Base-by-base conservation (phyloP, 1,140 invertebrate species). In the Lordiphosa collinella region DNA sequence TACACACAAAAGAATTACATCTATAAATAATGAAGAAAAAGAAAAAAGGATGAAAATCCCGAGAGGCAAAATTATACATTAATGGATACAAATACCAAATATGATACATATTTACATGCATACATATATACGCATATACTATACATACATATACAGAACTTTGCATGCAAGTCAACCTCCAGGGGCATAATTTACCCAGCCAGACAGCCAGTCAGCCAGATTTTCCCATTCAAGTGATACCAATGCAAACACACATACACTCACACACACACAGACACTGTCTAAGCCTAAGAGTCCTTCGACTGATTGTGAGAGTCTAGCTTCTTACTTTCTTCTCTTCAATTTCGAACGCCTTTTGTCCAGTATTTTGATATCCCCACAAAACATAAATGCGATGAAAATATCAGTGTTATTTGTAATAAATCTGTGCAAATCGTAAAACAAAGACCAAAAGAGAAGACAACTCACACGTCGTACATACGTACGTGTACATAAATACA, bases 61-160 rank as follows among this genome's bases (percentile, higher is more conserved):
- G 9, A n/a, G 9, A 34, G 51, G 48, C 61, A 60, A 47, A 60
- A 57, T 18, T 32, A 57, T 31, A 48, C 12, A 43, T 58, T 41
- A 43, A n/a, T 34, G 34, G n/a, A 34, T 49, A 65, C 34, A 67
- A 65, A 59, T 43, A 31, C 31, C 50, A 41, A 66, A 72, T 71
- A 73, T 60, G 55, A 65, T 78, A 78, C 73, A 80, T 78, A 76
- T 64, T 66, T 31, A 44, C 41, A 61, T 31, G 59, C 44, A 65
- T 48, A 60, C 55, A 61, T 31, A 65, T 44, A 65, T 48, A 60
- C 55, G 52, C 35, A 58, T 18, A 58, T 43, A 53, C 43, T 44
- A 31, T 43, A 62, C 38, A 37, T 31, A 50, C 34, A 62, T 29
- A 62, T 16, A 64, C 2, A 10, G 31, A 53, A 3, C 41, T 38